These are phyloP conservation scores for Neomorphus geoffroyi DNA, from an alignment of 2,797 vertebrate species.

Conservation along the genomic window DNA sequence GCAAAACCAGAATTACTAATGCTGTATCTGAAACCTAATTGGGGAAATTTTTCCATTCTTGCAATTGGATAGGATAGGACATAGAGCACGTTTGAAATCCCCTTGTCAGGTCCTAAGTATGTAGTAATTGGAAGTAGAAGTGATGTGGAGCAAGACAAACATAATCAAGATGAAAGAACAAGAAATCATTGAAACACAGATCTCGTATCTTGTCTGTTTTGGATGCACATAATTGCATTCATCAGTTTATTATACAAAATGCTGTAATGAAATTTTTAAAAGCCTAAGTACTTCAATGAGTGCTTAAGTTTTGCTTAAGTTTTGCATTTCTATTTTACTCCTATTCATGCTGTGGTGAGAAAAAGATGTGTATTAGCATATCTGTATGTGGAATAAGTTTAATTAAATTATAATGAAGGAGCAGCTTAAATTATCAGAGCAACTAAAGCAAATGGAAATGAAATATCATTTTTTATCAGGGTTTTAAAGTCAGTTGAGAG, in stretches of 20 bases:
- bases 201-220: neutral
- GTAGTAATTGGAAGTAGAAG: neutral
- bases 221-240: neutral
- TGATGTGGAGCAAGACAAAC: neutral
- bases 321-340: constrained; percentile 37
- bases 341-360: constrained; percentile 19
- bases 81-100: neutral
- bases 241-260: neutral
- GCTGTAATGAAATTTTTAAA: neutral
- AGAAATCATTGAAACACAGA: neutral
- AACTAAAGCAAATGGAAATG: neutral
- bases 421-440: constrained; percentile 16
- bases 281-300: neutral
- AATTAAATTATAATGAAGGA: constrained; percentile 43
- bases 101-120: neutral
- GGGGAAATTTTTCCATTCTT: neutral
- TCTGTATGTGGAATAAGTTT: neutral
- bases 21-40: neutral
- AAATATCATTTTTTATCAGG: neutral
- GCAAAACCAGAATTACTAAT: neutral
- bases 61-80: neutral
- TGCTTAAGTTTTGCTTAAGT: neutral
- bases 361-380: constrained; percentile 24
- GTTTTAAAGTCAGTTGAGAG: constrained; percentile 8
- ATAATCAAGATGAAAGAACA: neutral